Evolutionary conservation across 2,888 invertebrate genomes (phyloP).

Genomic region (Megamerina dolium): DNA sequence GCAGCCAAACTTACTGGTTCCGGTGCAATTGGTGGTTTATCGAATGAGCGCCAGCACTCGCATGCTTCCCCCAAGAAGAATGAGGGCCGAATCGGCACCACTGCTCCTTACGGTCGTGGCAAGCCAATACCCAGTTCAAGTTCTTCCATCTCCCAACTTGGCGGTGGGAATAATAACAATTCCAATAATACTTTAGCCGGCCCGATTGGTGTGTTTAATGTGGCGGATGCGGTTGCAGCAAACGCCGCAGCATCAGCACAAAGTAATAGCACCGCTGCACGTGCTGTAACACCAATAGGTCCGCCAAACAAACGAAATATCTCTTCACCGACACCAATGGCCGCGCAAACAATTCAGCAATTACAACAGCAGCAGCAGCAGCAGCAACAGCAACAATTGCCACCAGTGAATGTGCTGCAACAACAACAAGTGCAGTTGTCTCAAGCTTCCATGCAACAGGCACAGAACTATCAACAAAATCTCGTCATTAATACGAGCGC

Average conservation of each 20-base stretch:
- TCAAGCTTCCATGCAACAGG: conserved; percentile 11
- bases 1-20: conserved; percentile 52
- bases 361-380: conserved; percentile 15
- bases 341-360: no score
- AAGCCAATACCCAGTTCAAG: conserved; percentile 31
- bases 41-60: conserved; percentile 10
- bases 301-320: conserved; percentile 31
- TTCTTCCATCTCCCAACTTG: conserved; percentile 25
- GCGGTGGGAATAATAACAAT: conserved; percentile 28
- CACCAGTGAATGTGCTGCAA: conserved; percentile 15
- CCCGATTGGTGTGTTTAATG: conserved; percentile 43
- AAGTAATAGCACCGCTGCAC: conserved; percentile 17
- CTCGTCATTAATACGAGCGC: conserved; percentile 28
- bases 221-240: conserved; percentile 46
- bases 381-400: conserved; percentile 17
- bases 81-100: conserved; percentile 37
- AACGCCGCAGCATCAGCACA: conserved; percentile 27
- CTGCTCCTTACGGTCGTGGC: conserved; percentile 39
- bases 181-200: conserved; percentile 42
- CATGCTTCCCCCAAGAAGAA: conserved; percentile 34
- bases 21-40: conserved; percentile 18
- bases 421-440: conserved; percentile 15
- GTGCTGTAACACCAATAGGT: conserved; percentile 46
- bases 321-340: conserved; percentile 24
- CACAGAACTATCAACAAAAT: conserved; percentile 25